Percentiles rank a stretch among this genome's conserved stretches.
These are phyloP conservation scores for Xanthostigma xanthostigma DNA, from an alignment of 2,888 invertebrate genomes.

Conservation along the genomic window DNA sequence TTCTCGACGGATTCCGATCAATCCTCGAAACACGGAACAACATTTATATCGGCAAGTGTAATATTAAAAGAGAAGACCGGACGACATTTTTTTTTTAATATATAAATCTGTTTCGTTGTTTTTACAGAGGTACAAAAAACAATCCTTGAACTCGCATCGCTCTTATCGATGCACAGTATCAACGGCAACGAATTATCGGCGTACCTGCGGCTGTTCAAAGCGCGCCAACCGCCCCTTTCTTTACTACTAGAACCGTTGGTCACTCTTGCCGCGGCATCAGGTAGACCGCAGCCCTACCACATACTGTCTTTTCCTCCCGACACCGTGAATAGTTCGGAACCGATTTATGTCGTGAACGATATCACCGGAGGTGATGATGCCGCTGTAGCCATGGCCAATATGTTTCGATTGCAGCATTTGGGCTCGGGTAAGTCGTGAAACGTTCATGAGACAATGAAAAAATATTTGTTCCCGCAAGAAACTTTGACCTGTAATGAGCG, in stretches of 20 bases:
- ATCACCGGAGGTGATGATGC: conserved; percentile 1
- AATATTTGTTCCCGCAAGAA: too few species aligned
- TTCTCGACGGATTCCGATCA: conserved; percentile 26
- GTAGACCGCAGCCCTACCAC: conserved; percentile 36
- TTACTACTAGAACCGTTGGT: conserved; percentile 37
- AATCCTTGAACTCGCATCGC: conserved; percentile 43
- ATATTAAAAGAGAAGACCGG: not conserved
- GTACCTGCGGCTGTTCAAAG: conserved; percentile 43
- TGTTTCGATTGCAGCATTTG: conserved; percentile 5
- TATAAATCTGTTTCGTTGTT: not conserved
- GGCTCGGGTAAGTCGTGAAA: not conserved
- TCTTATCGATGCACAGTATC: conserved; percentile 37
- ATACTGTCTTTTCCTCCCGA: conserved; percentile 37
- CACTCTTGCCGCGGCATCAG: conserved; percentile 29
- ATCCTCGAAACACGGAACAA: conserved; percentile 14
- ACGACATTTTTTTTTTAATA: not conserved
- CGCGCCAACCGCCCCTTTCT: conserved; percentile 35
- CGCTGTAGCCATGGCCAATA: conserved; percentile 6
- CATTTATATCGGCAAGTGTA: too few species aligned
- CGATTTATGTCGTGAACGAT: too few species aligned
- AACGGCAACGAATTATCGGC: conserved; percentile 37
- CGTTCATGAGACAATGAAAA: too few species aligned
- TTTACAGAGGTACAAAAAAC: conserved; percentile 46
- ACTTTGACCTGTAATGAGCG: too few species aligned
- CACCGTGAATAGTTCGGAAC: not conserved